Percentiles rank a stretch among this genome's conserved stretches.
These are phyloP conservation scores for Patella ulyssiponensis DNA, from an alignment of 2,888 invertebrate species.

Conservation along the genomic window DNA sequence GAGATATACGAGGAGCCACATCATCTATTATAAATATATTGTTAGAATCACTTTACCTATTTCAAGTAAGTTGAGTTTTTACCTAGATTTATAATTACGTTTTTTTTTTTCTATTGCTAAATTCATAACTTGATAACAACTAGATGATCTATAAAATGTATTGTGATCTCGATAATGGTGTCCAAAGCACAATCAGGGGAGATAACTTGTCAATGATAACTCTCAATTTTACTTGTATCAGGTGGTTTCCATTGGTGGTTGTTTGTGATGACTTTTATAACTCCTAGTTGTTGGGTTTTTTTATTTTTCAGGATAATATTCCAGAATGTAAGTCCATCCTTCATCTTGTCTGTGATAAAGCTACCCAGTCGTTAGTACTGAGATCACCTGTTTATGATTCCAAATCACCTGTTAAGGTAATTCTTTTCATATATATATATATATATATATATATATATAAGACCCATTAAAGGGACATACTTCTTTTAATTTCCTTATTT, in stretches of 20 bases:
- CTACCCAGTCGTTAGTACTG: constrained; percentile 62
- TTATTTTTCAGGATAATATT: constrained; percentile 59
- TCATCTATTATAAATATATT: constrained; percentile 66
- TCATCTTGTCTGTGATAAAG: constrained; percentile 63
- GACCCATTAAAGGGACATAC: no score
- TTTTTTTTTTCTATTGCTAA: no score
- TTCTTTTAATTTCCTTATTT: no score
- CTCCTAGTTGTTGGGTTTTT: not conserved
- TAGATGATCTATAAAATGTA: no score
- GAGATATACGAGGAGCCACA: constrained; percentile 65
- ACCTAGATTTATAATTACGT: no score
- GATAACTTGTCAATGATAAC: no score
- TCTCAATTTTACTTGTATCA: not conserved
- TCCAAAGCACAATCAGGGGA: no score
- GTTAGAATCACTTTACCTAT: constrained; percentile 68
- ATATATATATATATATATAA: no score
- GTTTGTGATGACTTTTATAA: constrained; percentile 1
- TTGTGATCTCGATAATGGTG: no score
- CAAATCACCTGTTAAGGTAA: constrained; percentile 60
- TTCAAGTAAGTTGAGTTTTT: constrained; percentile 60
- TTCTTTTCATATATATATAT: no score
- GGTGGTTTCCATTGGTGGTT: not conserved
- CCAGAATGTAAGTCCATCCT: constrained; percentile 62
- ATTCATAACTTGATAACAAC: no score
- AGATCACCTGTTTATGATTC: constrained; percentile 66